Evolutionary conservation across 2,888 invertebrate genomes (phyloP).

Genomic region (Euclidia mi): DNA sequence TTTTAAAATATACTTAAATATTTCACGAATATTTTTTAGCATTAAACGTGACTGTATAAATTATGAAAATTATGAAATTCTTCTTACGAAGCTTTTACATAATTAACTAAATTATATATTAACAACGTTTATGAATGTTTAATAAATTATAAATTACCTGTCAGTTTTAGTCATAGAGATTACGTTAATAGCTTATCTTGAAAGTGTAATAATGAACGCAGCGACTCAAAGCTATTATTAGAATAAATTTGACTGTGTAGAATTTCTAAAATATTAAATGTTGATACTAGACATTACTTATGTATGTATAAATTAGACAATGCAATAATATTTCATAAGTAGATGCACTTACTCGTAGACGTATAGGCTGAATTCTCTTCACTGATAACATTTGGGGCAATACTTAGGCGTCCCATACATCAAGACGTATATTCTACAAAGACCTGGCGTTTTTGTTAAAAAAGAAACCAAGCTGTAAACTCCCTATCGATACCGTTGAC

Average conservation of each 20-base stretch:
- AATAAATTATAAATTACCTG: background rate
- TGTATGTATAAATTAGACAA: conserved; percentile 72
- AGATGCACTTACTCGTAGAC: conserved; percentile 82
- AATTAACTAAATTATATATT: background rate
- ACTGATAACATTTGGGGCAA: conserved; percentile 29
- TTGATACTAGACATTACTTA: conserved; percentile 76
- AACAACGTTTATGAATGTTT: conserved; percentile 14
- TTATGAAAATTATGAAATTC: conserved; percentile 6
- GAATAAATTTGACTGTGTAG: conserved; percentile 58
- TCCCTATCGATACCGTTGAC: too few species aligned
- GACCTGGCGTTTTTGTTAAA: too few species aligned
- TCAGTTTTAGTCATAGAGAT: conserved; percentile 24
- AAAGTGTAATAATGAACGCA: conserved; percentile 46
- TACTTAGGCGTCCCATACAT: too few species aligned
- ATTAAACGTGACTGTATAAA: conserved; percentile 13
- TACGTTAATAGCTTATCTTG: conserved; percentile 37
- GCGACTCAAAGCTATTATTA: conserved; percentile 44
- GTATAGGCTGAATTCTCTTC: conserved; percentile 65
- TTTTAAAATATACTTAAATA: conserved; percentile 11
- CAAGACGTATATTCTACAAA: too few species aligned
- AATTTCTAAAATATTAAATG: conserved; percentile 67
- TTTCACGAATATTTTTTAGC: conserved; percentile 1
- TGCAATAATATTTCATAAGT: conserved; percentile 88
- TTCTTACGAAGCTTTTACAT: conserved; percentile 18
- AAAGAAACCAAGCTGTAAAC: too few species aligned